Base-by-base conservation (phyloP, 2,797 vertebrate genomes). In the Clarias laeviceps region DNA sequence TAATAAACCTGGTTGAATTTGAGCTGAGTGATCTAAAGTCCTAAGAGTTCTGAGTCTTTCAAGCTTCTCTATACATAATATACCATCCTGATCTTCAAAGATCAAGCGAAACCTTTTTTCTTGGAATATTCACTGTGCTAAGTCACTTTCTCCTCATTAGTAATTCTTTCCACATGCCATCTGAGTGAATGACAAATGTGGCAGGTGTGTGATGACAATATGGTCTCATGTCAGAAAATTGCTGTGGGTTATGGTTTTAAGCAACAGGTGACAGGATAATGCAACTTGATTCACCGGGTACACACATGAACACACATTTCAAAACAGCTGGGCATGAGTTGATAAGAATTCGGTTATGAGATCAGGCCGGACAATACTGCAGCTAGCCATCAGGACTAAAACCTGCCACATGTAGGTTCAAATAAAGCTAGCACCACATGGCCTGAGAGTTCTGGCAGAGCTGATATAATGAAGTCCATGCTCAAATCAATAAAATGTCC, bases 1-100 rank as follows among this genome's bases (percentile, higher is more conserved):
- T 83, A 73, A 83, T 83, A 78, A 68, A 70, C 27, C 82, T 84
- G n/a, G 45, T 56, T 65, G 64, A 40, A 80, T 87, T 82, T 84
- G 86, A 77, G 34, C 29, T 76, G 50, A 81, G 34, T 34, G 29
- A 80, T 73, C 29, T n/a, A 20, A 80, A 56, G 40, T 37, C 82
- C 68, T 15, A 12, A 15, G 17, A 22, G 54, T 77, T 69, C 15
- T 45, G 37, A 18, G n/a, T 82, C 32, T 79, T 79, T 79, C 5
- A 22, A 17, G 14, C 2, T 15, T 82, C 45, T 62, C 59, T 45
- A 40, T 69, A 61, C 70, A 80, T 73, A 84, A 37, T 40, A 85
- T 84, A 73, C 56, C 27, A 32, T 70, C 77, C 12, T 40, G 72
- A 62, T 78, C 45, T 14, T 45, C 24, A 7, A 6, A 69, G 66